Evolutionary conservation across 1,140 invertebrate species (phyloP), one percentile per base, ranked within the genome.

Genomic region (Bactericera cockerelli): DNA sequence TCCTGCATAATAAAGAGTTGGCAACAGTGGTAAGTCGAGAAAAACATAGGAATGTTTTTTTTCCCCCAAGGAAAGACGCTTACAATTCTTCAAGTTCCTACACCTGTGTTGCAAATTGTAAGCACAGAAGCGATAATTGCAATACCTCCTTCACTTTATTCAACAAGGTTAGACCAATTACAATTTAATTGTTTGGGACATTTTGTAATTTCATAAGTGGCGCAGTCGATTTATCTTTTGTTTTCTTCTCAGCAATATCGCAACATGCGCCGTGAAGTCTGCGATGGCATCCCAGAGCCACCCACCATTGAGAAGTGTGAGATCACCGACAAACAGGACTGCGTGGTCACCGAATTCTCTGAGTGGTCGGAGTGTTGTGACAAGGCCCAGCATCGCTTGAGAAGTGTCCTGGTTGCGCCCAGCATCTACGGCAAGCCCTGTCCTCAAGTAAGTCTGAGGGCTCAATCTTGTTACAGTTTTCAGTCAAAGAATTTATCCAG

Each of bases 331-430:
- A 61, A 64, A 6, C 70, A 71, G 59, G 68, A 68, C 55, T 70
- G 68, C 42, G 65, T 69, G n/a, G 64, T 68, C 22, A 68, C 68
- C 2, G 68, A 67, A n/a, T 69, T 64, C 61, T 62, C 62, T 10
- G 57, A 62, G 2, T 70, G 69, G 69, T 67, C 66, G 19, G 49
- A 62, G n/a, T 65, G 67, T 49, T 67, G 68, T 36, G 66, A 63
- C 21, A 31, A 54, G 2, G 64, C 64, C 10, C 67, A 65, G 25
- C 64, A 65, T 31, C 42, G 65, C 16, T 65, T 62, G 1, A 60
- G 64, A 31, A 68, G 63, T 39, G 65, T 71, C 11, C 62, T 70
- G 13, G 64, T 70, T 14, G 66, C 68, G 10, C 69, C 69, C 2
- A 62, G 65, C 21, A 65, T 67, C 28, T 65, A 65, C 2, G 69